These are phyloP conservation scores for Salvelinus sp. DNA, from an alignment of 2,113 vertebrate species.

Conservation along the genomic window DNA sequence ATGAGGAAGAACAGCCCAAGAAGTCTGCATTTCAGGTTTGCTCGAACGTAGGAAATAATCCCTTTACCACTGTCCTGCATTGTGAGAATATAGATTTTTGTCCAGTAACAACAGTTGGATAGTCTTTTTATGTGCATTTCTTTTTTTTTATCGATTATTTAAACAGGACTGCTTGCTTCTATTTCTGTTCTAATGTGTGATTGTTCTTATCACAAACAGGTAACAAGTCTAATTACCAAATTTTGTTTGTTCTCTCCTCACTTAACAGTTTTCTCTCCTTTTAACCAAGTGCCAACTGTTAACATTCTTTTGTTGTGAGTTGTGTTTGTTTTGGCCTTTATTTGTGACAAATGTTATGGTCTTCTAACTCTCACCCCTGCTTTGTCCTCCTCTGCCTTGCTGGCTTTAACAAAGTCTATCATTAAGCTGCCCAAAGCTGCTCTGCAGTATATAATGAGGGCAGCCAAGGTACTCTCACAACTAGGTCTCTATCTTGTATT, in stretches of 20 bases:
- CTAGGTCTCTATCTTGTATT: background rate
- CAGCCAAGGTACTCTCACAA: conserved; percentile 87
- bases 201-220: background rate
- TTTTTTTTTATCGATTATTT: background rate
- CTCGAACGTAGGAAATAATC: background rate
- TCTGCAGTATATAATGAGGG: conserved; percentile 96
- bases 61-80: background rate
- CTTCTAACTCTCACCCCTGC: conserved; percentile 43
- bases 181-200: background rate
- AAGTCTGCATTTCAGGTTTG: conserved; percentile 92
- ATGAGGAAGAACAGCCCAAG: conserved; percentile 80
- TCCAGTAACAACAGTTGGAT: background rate
- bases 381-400: conserved; percentile 82
- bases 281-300: background rate
- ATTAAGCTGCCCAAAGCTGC: conserved; percentile 99
- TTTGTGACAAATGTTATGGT: conserved; percentile 5
- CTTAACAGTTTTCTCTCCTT: background rate
- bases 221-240: background rate
- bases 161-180: background rate
- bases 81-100: background rate
- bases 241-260: background rate
- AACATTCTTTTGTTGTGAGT: background rate
- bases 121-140: background rate
- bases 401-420: conserved; percentile 98
- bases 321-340: background rate